Evolutionary conservation across 2,113 vertebrate species (phyloP), one percentile per base, ranked within the genome.

Genomic region (Solea senegalensis): DNA sequence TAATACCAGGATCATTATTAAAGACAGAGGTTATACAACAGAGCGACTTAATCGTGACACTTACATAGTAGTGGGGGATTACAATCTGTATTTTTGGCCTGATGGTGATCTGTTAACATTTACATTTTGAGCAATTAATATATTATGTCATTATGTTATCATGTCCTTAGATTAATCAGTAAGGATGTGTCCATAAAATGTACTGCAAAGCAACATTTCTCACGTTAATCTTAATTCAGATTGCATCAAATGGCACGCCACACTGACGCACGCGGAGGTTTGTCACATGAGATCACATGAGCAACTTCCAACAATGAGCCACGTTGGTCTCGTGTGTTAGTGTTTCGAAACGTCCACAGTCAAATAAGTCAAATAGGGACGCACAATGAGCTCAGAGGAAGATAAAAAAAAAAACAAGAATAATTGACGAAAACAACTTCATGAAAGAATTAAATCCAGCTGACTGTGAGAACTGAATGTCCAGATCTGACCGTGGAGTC

Each of bases 11-110:
- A 90, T 91, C 76, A 71, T 86, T 90, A 21, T 21, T 87, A 77
- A 82, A 89, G 79, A 89, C 62, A 80, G 85, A 90, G 87, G 91
- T 90, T 88, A 85, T 75, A 72, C 74, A 81, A 82, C 64, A 71
- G 50, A 34, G 64, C 65, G 60, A 72, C 79, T 86, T 81, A 87
- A 90, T 88, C 82, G 88, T 81, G 81, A 89, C 82, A 83, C 74
- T 74, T 71, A 74, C 75, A 85, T 78, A 76, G 71, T 82, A 77
- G 84, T 53, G 63, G 53, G 80, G 80, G 88, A 90, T 90, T 91
- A 85, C 46, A 72, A 55, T 84, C 78, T 74, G 81, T 58, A 72
- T 69, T 86, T 74, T 84, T 21, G 21, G 63, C 62, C 74, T 81
- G 78, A 77, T 90, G 86, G 88, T 90, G 81, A 77, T 85, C 78